phyloP scores from a whole-genome alignment of 2,797 vertebrate genomes.

The Xenopus petersii region DNA sequence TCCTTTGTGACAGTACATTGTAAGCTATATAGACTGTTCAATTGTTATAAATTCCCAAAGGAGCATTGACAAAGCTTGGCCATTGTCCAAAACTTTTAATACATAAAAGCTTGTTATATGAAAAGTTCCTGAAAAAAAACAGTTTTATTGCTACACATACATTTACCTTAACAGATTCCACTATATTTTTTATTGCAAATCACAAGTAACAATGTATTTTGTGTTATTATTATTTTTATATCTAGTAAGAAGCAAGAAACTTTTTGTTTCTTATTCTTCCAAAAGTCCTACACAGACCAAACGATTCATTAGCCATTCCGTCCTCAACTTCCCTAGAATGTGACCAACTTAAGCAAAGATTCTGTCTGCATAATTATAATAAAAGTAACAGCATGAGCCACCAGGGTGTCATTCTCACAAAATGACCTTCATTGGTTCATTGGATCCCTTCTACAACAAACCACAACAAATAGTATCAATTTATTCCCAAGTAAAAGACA shows the following conservation, averaged over 20 bases:
- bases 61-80: too few relatives aligned
- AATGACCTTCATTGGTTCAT: conserved; percentile 32
- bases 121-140: too few relatives aligned
- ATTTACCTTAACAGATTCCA: too few relatives aligned
- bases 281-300: conserved; percentile 14
- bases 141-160: too few relatives aligned
- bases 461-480: not conserved
- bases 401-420: conserved; percentile 5
- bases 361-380: conserved; percentile 40
- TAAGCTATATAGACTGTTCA: too few relatives aligned
- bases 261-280: not conserved
- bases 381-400: conserved; percentile 30
- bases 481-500: conserved; percentile 30
- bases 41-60: too few relatives aligned
- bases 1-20: too few relatives aligned
- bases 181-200: too few relatives aligned
- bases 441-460: conserved; percentile 22
- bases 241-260: not conserved
- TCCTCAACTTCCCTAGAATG: conserved; percentile 22
- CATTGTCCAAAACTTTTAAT: too few relatives aligned
- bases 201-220: too few relatives aligned
- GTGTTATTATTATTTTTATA: not conserved
- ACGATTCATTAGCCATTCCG: conserved; percentile 19
- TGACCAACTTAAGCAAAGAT: conserved; percentile 48
- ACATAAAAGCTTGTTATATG: too few relatives aligned